Conservation (phyloP, 2,797 vertebrate species). For the Poecile montanus region DNA sequence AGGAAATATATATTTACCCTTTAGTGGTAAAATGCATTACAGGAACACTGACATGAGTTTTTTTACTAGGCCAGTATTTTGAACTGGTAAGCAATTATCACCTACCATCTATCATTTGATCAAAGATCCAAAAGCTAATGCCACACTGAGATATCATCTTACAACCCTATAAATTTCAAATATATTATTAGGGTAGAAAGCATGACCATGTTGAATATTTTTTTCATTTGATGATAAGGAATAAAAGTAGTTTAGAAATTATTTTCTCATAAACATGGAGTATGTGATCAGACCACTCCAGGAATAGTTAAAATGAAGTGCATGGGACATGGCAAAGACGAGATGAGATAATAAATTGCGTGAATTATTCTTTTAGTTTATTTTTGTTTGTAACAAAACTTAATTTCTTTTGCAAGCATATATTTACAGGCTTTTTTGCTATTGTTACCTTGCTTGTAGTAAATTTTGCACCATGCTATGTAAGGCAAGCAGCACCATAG, state of each 20-base stretch:
- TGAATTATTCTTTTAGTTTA: conserved; percentile 36
- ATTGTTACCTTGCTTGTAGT: background rate
- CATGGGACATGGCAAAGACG: background rate
- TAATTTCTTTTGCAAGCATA: conserved; percentile 41
- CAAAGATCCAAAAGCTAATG: conserved; percentile 39
- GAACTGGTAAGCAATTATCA: conserved; percentile 45
- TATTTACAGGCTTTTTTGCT: conserved; percentile 35
- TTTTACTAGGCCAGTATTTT: conserved; percentile 55
- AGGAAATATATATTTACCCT: background rate
- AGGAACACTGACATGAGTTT: conserved; percentile 6
- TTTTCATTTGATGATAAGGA: background rate
- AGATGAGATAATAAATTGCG: conserved; percentile 17
- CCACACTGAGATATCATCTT: conserved; percentile 23
- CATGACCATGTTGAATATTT: background rate
- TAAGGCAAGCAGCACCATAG: conserved; percentile 1
- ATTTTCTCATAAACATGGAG: background rate
- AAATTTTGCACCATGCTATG: conserved; percentile 15
- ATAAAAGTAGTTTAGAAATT: conserved; percentile 14
- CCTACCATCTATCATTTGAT: background rate
- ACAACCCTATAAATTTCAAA: background rate
- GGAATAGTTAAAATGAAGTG: background rate
- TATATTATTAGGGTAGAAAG: conserved; percentile 3
- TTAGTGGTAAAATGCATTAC: conserved; percentile 17
- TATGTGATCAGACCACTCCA: background rate
- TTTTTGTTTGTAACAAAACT: conserved; percentile 48